phyloP scores from a whole-genome alignment of 1,140 invertebrate genomes.

The Oedothorax gibbosus region DNA sequence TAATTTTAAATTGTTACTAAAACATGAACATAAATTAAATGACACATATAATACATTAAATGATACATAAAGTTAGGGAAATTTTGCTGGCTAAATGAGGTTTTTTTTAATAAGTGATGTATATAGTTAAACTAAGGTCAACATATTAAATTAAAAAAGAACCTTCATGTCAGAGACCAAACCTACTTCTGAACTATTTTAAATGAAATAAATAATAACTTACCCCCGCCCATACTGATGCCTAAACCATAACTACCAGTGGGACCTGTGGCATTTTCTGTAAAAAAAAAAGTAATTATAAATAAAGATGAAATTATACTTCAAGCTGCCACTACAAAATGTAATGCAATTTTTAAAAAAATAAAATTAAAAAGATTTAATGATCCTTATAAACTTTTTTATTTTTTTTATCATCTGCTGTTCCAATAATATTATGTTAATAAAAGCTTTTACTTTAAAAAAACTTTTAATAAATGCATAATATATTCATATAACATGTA shows the following conservation, averaged over 20 bases:
- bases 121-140: too few species aligned
- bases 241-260: constrained; percentile 50
- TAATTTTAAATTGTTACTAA: too few species aligned
- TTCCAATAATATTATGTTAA: background rate
- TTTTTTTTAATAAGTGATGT: too few species aligned
- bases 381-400: background rate
- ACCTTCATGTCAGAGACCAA: too few species aligned
- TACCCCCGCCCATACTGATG: constrained; percentile 36
- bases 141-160: too few species aligned
- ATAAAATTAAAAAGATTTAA: background rate
- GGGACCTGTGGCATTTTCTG: constrained; percentile 44
- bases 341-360: background rate
- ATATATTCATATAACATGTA: background rate
- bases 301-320: background rate
- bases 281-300: constrained; percentile 13
- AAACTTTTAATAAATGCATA: background rate
- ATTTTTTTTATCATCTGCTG: too few species aligned
- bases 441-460: background rate
- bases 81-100: too few species aligned
- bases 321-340: background rate
- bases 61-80: too few species aligned
- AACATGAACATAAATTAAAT: too few species aligned
- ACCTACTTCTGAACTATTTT: too few species aligned
- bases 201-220: background rate
- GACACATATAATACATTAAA: too few species aligned